Base-by-base conservation (phyloP, 2,797 vertebrate species). In the Falco columbarius region DNA sequence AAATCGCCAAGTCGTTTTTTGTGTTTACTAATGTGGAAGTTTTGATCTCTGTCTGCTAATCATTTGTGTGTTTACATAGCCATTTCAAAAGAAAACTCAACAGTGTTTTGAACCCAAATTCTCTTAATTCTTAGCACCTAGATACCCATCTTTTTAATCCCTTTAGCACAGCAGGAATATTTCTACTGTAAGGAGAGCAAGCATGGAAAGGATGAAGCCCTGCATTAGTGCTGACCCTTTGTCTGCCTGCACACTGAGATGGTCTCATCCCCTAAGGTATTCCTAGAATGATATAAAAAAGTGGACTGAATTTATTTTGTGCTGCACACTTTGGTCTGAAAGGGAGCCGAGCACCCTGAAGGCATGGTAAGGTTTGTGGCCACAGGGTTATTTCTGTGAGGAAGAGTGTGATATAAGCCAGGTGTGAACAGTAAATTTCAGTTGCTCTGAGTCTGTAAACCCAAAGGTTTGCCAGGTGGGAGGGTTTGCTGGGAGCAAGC, bases 111-210 rank as follows among this genome's bases (percentile, higher is more conserved):
- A 82, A 71, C 24, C 38, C 40, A 49, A 87, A 80, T 89, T 93
- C 70, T 81, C 90, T 84, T 86, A 81, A 81, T 87, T 94, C 74
- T 90, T 85, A 67, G 47, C 70, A 74, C 71, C 14, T 80, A 59
- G 30, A 52, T 87, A 89, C 52, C 32, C 77, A 7, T 80, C n/a
- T 85, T 93, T 93, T 86, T 52, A 93, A 94, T 70, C 59, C 63
- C 36, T 46, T 93, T 96, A 93, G 52, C 51, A 56, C 71, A 91
- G 86, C 20, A 4, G 71, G 86, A 85, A 52, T 73, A 87, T 82
- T 94, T 82, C 77, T 92, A 56, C 74, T 79, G 36, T 47, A 85
- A 82, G 59, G 52, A 93, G 47, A 73, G 44, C 0, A 5, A 94
- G 67, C 0, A 2, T 5, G 7, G 67, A 49, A 71, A 85, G 51